These are phyloP conservation scores for Argyrosomus regius DNA, from an alignment of 2,797 vertebrate species.

Conservation along the genomic window DNA sequence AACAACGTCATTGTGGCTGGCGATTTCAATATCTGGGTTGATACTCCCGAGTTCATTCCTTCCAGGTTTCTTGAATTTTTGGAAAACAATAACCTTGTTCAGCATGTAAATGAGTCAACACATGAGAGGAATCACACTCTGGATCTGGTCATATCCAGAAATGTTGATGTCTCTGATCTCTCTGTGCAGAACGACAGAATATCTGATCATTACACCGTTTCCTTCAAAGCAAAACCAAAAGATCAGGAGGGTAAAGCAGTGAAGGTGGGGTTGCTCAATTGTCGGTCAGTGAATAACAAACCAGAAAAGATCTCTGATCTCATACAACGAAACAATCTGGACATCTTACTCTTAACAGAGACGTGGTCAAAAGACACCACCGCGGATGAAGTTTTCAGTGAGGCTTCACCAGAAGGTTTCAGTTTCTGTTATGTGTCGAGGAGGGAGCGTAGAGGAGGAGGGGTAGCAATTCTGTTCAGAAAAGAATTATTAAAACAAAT, in stretches of 20 bases:
- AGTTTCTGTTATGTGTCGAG: too few species aligned
- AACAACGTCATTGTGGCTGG: background rate
- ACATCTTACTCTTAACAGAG: too few species aligned
- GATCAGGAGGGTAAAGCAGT: background rate
- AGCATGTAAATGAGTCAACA: background rate
- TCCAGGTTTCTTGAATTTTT: accelerated
- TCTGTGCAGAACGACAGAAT: background rate
- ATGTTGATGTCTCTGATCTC: slow-evolving; percentile 8
- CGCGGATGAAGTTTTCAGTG: too few species aligned
- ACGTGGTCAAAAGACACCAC: too few species aligned
- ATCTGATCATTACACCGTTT: background rate
- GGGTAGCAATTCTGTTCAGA: too few species aligned
- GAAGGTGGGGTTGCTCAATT: too few species aligned
- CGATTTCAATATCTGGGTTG: background rate
- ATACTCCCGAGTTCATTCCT: background rate
- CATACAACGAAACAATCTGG: too few species aligned
- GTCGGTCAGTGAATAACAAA: too few species aligned
- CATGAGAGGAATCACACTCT: background rate
- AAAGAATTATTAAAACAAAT: too few species aligned
- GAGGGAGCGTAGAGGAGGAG: too few species aligned
- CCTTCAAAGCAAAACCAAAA: background rate
- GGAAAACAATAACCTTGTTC: accelerated
- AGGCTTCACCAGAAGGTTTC: too few species aligned
- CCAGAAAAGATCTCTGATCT: too few species aligned
- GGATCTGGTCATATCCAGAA: background rate